phyloP scores from a whole-genome alignment of 2,888 invertebrate genomes.

The Arge pagana region DNA sequence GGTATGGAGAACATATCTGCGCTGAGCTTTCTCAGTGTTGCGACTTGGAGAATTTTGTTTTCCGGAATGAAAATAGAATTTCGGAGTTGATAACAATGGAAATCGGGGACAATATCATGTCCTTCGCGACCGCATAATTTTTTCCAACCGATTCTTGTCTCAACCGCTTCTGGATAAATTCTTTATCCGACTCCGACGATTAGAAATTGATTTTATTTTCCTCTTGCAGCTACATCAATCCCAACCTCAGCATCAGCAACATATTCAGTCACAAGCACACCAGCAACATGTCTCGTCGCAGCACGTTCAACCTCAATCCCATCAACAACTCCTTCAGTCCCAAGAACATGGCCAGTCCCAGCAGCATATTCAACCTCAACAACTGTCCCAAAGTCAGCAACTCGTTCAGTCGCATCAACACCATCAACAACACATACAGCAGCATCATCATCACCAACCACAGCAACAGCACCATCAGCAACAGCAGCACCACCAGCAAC shows the following conservation, averaged over 20 bases:
- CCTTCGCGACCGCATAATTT: too few species aligned
- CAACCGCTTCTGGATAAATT: neutral
- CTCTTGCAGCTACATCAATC: conserved; percentile 42
- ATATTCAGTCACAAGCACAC: conserved; percentile 60
- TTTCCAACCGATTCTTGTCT: neutral
- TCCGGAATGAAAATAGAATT: too few species aligned
- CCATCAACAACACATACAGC: conserved; percentile 11
- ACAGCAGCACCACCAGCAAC: conserved; percentile 16
- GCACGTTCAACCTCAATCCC: conserved; percentile 27
- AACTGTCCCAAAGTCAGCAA: conserved; percentile 29
- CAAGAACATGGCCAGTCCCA: conserved; percentile 22
- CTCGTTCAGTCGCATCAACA: conserved; percentile 10
- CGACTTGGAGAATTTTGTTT: too few species aligned
- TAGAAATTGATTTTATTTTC: conserved; percentile 26
- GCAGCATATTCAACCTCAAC: conserved; percentile 24
- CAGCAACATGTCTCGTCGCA: conserved; percentile 58
- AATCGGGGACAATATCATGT: too few species aligned
- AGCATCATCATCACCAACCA: conserved; percentile 32
- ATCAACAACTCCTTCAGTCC: conserved; percentile 3
- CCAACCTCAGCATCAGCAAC: conserved; percentile 43
- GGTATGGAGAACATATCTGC: too few species aligned
- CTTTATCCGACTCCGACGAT: conserved; percentile 55
- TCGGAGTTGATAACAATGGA: neutral
- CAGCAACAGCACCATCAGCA: conserved; percentile 21
- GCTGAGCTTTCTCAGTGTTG: too few species aligned